Conservation (phyloP, 2,797 vertebrate genomes). For the Melopsittacus undulatus region DNA sequence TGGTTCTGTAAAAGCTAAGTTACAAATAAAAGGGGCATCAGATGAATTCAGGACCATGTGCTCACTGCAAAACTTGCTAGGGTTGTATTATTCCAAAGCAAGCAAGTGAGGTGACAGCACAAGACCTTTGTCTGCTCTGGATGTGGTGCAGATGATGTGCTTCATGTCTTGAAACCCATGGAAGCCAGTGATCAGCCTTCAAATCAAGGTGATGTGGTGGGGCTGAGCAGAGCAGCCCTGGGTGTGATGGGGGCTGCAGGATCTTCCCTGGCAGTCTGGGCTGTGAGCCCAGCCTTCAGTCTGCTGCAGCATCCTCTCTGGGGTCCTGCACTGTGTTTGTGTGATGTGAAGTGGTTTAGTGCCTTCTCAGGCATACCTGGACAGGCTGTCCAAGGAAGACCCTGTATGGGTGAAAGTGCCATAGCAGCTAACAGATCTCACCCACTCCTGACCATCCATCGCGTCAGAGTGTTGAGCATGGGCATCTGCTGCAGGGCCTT, state of each 20-base stretch:
- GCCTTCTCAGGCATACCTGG: background rate
- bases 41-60: background rate
- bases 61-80: background rate
- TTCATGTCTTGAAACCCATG: background rate
- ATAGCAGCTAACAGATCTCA: background rate
- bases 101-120: background rate
- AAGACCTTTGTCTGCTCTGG: background rate
- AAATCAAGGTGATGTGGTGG: background rate
- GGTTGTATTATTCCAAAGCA: background rate
- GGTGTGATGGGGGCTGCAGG: background rate
- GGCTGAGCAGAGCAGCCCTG: background rate
- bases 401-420: accelerated
- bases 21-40: background rate
- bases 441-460: accelerated
- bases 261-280: accelerated
- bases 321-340: background rate
- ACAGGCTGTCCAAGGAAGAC: background rate
- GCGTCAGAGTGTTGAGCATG: background rate
- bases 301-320: background rate
- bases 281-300: background rate
- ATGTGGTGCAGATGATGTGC: accelerated
- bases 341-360: background rate
- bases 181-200: background rate
- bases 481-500: background rate
- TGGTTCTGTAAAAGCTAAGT: slow-evolving; percentile 20